phyloP scores from a whole-genome alignment of 2,113 vertebrate species.

The Gopherus flavomarginatus region DNA sequence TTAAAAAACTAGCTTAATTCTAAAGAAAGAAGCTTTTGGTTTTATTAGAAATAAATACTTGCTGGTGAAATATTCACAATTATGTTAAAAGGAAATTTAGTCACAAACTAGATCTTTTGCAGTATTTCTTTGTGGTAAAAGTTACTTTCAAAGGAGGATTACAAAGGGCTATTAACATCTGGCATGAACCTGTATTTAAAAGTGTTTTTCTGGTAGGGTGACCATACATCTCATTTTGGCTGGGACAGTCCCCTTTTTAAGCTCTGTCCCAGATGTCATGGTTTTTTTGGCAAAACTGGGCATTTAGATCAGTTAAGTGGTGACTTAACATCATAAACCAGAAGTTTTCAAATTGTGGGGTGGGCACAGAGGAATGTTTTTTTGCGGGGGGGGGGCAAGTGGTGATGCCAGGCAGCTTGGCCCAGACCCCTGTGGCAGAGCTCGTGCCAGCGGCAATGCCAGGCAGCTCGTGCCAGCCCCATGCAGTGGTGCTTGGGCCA shows the following conservation, averaged over 20 bases:
- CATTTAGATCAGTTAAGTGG: background rate
- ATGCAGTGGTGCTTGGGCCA: background rate
- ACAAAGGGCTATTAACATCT: slow-evolving; percentile 3
- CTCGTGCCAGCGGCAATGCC: background rate
- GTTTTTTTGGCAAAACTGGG: background rate
- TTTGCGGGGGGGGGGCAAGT: background rate
- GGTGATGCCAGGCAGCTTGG: background rate
- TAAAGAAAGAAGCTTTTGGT: background rate
- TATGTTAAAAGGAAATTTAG: background rate
- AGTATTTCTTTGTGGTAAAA: slow-evolving; percentile 21
- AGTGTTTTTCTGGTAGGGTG: background rate
- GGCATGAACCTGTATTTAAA: slow-evolving; percentile 15
- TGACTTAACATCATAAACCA: background rate
- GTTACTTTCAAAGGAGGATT: background rate
- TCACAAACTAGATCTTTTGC: background rate
- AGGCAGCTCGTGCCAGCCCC: no score
- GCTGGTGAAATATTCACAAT: background rate
- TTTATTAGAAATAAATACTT: background rate
- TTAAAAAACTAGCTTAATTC: background rate
- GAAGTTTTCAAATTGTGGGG: background rate
- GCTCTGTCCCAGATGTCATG: background rate
- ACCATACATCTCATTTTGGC: background rate
- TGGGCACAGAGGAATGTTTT: background rate
- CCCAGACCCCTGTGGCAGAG: no score
- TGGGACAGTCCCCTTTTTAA: background rate